Percentiles rank a stretch among this genome's conserved stretches.
These are phyloP conservation scores for Eupristina koningsbergeri DNA, from an alignment of 1,140 invertebrate species.

Conservation along the genomic window DNA sequence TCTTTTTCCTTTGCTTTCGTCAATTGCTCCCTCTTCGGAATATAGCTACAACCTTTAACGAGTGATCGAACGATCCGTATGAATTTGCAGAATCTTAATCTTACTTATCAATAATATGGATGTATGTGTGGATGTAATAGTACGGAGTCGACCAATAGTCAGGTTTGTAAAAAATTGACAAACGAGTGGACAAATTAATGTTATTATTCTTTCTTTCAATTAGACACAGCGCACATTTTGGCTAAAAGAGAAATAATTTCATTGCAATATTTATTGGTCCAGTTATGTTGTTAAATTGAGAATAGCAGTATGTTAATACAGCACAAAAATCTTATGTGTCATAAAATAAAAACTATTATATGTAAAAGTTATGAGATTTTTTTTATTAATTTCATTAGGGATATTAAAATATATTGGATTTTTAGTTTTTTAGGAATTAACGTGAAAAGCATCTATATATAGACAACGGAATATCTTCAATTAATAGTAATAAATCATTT, in stretches of 20 bases:
- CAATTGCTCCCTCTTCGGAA: not conserved
- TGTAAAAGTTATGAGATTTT: not conserved
- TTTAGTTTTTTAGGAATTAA: not conserved
- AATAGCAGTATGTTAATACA: no score
- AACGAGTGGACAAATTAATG: no score
- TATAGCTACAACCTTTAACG: not conserved
- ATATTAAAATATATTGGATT: not conserved
- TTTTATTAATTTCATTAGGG: conserved; percentile 1
- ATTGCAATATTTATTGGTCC: not conserved
- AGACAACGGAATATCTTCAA: conserved; percentile 26
- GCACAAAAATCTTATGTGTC: no score
- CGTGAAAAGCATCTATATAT: not conserved
- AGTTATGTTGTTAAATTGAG: no score
- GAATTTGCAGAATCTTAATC: not conserved
- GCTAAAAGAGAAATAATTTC: no score
- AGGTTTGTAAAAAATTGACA: no score
- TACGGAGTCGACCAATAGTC: no score
- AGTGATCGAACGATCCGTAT: conserved; percentile 20
- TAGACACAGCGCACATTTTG: no score
- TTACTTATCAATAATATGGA: no score
- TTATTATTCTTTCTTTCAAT: no score
- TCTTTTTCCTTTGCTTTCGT: not conserved
- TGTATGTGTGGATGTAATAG: no score
- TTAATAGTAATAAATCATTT: not conserved
- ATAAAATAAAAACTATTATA: no score